phyloP scores from a whole-genome alignment of 1,140 invertebrate genomes.

The Ptiloglossa arizonensis region DNA sequence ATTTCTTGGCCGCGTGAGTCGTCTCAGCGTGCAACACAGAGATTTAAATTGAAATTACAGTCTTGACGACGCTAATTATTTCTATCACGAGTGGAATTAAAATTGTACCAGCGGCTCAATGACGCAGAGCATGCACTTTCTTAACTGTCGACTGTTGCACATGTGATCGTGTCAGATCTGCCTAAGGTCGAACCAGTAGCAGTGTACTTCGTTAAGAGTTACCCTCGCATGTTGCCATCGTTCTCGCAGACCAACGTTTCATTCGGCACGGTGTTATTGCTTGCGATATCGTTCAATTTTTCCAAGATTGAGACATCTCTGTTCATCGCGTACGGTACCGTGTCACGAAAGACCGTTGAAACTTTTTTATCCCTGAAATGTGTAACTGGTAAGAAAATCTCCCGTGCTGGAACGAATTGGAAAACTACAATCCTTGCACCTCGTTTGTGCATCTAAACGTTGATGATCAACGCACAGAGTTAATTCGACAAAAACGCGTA shows the following conservation, averaged over 20 bases:
- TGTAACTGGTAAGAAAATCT: too few species aligned
- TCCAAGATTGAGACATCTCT: too few species aligned
- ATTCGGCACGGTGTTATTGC: not conserved
- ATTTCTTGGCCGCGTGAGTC: not conserved
- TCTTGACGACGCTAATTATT: conserved; percentile 41
- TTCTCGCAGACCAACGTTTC: conserved; percentile 36
- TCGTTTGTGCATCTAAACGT: too few species aligned
- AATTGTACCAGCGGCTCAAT: conserved; percentile 21
- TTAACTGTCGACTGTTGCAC: conserved; percentile 16
- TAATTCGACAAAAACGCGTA: too few species aligned
- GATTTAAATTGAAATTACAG: conserved; percentile 31
- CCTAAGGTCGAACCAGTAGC: conserved; percentile 35
- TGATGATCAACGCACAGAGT: too few species aligned
- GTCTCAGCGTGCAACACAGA: not conserved
- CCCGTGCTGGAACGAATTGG: too few species aligned
- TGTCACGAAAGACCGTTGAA: too few species aligned
- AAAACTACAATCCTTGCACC: too few species aligned
- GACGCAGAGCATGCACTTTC: conserved; percentile 13
- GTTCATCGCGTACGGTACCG: too few species aligned
- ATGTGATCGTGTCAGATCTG: conserved; percentile 43
- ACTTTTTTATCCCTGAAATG: too few species aligned
- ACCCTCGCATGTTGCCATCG: conserved; percentile 37
- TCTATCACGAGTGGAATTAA: conserved; percentile 39
- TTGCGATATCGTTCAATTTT: not conserved
- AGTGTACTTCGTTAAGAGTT: conserved; percentile 41